phyloP scores from a whole-genome alignment of 2,113 vertebrate genomes.

The Caloenas nicobarica region DNA sequence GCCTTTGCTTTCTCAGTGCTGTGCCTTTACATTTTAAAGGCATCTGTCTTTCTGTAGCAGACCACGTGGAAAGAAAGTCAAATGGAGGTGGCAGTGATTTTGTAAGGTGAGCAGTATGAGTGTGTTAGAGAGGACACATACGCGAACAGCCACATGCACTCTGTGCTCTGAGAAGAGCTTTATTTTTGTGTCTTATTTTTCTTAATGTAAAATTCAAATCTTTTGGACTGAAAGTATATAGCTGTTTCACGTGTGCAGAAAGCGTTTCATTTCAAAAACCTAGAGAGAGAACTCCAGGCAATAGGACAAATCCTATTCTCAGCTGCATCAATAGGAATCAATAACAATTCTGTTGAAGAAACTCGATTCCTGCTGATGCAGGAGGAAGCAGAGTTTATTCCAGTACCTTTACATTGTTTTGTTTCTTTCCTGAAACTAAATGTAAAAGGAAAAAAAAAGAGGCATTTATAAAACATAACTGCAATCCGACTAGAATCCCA shows the following conservation, averaged over 20 bases:
- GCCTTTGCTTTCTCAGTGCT: background rate
- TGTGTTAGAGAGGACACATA: background rate
- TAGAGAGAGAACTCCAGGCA: background rate
- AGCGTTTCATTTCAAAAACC: background rate
- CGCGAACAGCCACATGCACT: background rate
- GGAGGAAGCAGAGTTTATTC: background rate
- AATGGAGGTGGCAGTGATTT: background rate
- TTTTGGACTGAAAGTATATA: background rate
- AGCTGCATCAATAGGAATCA: background rate
- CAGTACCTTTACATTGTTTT: background rate
- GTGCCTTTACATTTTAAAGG: background rate
- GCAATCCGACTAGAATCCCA: background rate
- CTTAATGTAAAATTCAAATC: background rate
- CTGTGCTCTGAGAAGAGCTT: background rate
- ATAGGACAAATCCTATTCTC: background rate
- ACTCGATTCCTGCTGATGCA: background rate
- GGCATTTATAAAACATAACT: background rate
- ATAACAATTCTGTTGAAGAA: constrained; percentile 1
- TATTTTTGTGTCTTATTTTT: background rate
- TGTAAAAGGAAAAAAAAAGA: background rate
- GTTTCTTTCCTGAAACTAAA: background rate
- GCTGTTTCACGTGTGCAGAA: background rate
- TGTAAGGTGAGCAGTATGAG: background rate
- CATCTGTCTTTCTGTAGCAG: background rate
- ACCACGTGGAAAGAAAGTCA: background rate